phyloP scores from a whole-genome alignment of 2,113 vertebrate species.

The Poecilia latipinna region DNA sequence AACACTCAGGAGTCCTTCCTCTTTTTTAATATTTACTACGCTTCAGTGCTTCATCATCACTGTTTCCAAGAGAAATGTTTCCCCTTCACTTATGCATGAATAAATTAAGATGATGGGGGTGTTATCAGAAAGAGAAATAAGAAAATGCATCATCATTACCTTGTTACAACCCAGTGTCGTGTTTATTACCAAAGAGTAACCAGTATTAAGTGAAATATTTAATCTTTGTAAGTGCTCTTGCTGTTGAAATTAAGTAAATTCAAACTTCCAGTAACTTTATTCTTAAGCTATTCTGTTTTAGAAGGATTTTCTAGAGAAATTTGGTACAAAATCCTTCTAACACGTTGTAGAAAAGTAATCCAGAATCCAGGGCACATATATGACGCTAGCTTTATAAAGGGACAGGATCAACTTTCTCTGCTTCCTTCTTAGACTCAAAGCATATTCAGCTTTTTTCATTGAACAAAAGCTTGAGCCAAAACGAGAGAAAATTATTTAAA shows the following conservation, averaged over 20 bases:
- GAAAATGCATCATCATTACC: neutral
- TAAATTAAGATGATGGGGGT: conserved; percentile 7
- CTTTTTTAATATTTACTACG: neutral
- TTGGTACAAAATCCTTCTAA: no score
- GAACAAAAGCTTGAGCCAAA: no score
- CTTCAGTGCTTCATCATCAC: neutral
- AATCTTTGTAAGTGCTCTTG: neutral
- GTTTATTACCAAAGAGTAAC: neutral
- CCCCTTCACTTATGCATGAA: conserved; percentile 28
- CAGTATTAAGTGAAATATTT: neutral
- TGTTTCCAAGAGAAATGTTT: conserved; percentile 16
- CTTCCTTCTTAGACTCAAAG: no score
- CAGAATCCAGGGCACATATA: no score
- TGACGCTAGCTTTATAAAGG: no score
- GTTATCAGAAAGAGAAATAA: neutral
- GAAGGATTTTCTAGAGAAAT: no score
- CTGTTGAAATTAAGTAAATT: no score
- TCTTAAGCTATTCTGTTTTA: no score
- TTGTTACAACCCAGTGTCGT: neutral
- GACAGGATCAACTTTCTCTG: no score
- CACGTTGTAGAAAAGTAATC: no score
- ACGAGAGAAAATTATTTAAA: neutral
- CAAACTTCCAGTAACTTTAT: no score
- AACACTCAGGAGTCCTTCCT: conserved; percentile 37
- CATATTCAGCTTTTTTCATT: no score